A percentile compares a stretch with the other conserved stretches of the same genome.
These are phyloP conservation scores for Silurus asotus DNA, from an alignment of 2,113 vertebrate genomes.

Conservation along the genomic window DNA sequence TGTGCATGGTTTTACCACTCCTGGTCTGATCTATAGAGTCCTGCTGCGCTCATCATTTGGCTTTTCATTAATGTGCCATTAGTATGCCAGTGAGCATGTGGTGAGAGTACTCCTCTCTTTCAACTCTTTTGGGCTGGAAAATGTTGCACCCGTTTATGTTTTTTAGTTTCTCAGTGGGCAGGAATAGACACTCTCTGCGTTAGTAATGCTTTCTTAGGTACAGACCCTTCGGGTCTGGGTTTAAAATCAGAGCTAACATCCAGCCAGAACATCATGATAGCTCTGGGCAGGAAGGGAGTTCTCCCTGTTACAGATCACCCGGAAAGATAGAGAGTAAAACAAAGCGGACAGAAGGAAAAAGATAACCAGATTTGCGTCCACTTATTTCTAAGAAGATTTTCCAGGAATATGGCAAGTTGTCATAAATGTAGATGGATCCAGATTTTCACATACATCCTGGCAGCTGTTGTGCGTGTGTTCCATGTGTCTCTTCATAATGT, in stretches of 20 bases:
- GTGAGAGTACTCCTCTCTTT: constrained; percentile 17
- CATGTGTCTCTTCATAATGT: background rate
- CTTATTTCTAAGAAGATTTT: background rate
- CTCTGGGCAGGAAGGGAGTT: constrained; percentile 39
- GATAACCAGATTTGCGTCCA: background rate
- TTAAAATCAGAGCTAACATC: constrained; percentile 50
- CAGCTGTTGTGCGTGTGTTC: background rate
- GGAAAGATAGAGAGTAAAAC: constrained; percentile 5
- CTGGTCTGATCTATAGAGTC: background rate
- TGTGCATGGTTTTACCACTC: constrained; percentile 30
- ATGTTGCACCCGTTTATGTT: constrained; percentile 12
- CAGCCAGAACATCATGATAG: constrained; percentile 40
- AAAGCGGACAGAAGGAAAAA: constrained; percentile 4
- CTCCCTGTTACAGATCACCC: constrained; percentile 19
- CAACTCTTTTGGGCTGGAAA: constrained; percentile 41
- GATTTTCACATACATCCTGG: background rate
- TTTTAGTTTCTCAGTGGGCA: constrained; percentile 32
- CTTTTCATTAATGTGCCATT: constrained; percentile 39
- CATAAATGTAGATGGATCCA: background rate
- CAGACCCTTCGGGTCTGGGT: constrained; percentile 41
- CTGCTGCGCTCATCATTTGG: constrained; percentile 31
- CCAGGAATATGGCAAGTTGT: background rate
- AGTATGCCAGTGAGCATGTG: constrained; percentile 45
- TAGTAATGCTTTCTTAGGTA: constrained; percentile 50
- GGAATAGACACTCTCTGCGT: constrained; percentile 42